Evolutionary conservation across 2,888 invertebrate species (phyloP).

Genomic region (Seira sanloemensis): DNA sequence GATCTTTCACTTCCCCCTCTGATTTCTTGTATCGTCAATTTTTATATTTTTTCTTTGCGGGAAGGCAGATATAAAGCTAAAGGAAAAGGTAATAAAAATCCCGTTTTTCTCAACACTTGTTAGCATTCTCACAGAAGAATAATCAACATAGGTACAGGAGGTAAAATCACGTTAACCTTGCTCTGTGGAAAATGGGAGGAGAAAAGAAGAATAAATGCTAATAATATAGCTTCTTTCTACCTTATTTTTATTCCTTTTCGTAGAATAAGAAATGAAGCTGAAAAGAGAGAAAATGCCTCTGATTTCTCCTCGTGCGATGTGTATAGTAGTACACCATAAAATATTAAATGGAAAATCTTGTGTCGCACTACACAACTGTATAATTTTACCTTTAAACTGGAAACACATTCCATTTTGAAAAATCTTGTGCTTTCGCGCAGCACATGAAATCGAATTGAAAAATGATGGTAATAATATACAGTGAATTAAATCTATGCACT

Average conservation of each 20-base stretch:
- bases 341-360: background rate
- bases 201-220: constrained; percentile 26
- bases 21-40: background rate
- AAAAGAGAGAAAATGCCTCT: background rate
- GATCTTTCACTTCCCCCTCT: background rate
- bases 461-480: background rate
- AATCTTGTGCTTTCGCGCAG: background rate
- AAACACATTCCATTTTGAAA: background rate
- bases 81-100: constrained; percentile 61
- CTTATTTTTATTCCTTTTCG: background rate
- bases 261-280: background rate
- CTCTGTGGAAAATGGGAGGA: background rate
- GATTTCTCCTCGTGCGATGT: constrained; percentile 14
- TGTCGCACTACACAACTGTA: background rate
- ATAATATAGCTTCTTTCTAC: constrained; percentile 21
- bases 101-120: constrained; percentile 62
- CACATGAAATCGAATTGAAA: background rate
- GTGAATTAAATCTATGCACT: background rate
- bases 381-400: background rate
- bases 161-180: too few species aligned
- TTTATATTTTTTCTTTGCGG: background rate
- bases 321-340: background rate
- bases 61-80: constrained; percentile 12
- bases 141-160: constrained; percentile 42
- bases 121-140: constrained; percentile 62